Base-by-base conservation (phyloP, 2,113 vertebrate genomes). In the Spilogale gracilis region DNA sequence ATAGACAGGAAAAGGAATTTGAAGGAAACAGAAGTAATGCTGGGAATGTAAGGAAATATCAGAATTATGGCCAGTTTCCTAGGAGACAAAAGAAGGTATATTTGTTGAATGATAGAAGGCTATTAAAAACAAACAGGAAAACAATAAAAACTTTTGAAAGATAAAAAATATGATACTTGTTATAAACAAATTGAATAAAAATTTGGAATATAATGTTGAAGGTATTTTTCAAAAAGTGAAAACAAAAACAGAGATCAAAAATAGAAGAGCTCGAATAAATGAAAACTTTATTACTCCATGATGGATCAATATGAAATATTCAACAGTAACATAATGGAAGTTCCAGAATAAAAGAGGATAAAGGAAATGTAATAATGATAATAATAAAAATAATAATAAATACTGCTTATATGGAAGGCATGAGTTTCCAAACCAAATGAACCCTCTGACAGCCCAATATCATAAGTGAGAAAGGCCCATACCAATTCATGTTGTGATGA, bases 161-260 rank as follows among this genome's bases (percentile, higher is more conserved):
- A 79, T 78, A 50, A 94, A 69, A 50, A 25, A 45, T 74, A 56
- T 54, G 52, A 52, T 80, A 69, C 9, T 11, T 16, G 11, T 56
- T 54, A 32, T 80, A 23, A 80, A 80, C 50, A 69, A 82, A 61
- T 17, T 23, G 3, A 27, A 87, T 86, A n/a, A 83, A 96, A 73
- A 73, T 85, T 97, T 94, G 54, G 5, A 52, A 73, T 63, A 50
- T 74, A 58, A 85, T 92, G 45, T 43, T 85, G 12, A 89, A 74
- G 25, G 48, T 76, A 58, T 56, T 56, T 82, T 85, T 96, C 13
- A 56, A 82, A 78, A 81, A 71, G 3, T 63, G 85, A 86, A 90
- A 67, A 4, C 6, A 9, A 58, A 94, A 85, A 4, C 21, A 88
- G 16, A 91, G 6, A 27, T 18, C 38, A 17, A 69, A 91, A 94